Evolutionary conservation across 2,888 invertebrate species (phyloP), one percentile per base, ranked within the genome.

Genomic region (Meandrusa payeni): DNA sequence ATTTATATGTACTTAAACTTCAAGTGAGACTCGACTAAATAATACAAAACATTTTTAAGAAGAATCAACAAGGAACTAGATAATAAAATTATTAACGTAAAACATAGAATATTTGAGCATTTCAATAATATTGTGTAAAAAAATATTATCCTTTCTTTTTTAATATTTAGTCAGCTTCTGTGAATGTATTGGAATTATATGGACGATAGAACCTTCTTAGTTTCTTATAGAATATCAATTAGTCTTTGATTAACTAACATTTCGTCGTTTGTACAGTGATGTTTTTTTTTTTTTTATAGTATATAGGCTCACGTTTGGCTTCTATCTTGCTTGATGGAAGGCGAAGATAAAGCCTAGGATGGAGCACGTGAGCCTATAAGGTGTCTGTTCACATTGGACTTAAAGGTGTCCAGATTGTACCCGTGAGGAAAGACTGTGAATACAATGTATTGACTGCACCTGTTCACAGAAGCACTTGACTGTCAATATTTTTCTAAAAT

Each of bases 61-160:
- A 77, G 67, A 65, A 72, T 69, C 60, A 81, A 80, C 76, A 73
- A 83, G 72, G 64, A 81, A 77, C 73, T 69, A 79, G 65, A 68
- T 64, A 77, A 81, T 75, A 80, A 82, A 71, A 78, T 79, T 78
- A 81, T 59, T 72, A 82, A 86, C 83, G 69, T 74, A 85, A 85
- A 75, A 75, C 73, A 76, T 73, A 80, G 69, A 73, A 75, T 66
- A 74, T 80, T 86, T 86, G 86, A 87, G 86, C 86, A 85, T 82
- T 70, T 78, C 54, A 64, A 71, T 77, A 81, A 76, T 76, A 78
- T 74, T 69, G 65, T 74, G 70, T 81, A 79, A 82, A 82, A 82
- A 83, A 85, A 82, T 81, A 81, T 71, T 70, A 76, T 76, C 66
- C 70, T 67, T n/a, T 75, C 68, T 67, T 65, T 67, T 68, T 56